phyloP scores from a whole-genome alignment of 2,113 vertebrate species.

The Ia io region DNA sequence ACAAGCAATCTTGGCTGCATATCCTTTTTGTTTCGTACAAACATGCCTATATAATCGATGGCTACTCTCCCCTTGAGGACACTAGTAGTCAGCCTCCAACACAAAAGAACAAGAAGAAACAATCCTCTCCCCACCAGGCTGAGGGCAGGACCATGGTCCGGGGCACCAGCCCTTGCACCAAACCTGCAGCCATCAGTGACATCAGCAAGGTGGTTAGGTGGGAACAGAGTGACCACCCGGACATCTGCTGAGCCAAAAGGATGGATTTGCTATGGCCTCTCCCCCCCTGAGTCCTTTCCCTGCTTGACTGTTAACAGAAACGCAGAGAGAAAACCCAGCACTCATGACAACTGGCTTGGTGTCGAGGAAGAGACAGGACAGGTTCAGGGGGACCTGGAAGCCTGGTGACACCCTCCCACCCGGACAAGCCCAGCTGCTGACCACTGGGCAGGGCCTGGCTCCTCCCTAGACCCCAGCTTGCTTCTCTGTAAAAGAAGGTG shows the following conservation, averaged over 20 bases:
- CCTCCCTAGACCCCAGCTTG: neutral
- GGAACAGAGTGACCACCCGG: neutral
- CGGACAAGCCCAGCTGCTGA: neutral
- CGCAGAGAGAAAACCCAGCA: neutral
- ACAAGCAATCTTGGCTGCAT: neutral
- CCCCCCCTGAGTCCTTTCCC: neutral
- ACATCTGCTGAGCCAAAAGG: neutral
- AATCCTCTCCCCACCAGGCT: neutral
- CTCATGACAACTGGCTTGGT: neutral
- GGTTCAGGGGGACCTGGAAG: neutral
- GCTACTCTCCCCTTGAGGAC: neutral
- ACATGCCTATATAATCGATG: neutral
- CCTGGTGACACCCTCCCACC: neutral
- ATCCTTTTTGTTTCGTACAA: neutral
- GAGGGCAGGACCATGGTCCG: neutral
- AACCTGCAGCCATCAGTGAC: neutral
- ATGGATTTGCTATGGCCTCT: neutral
- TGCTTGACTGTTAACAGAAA: neutral
- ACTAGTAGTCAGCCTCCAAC: neutral
- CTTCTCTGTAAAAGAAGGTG: neutral
- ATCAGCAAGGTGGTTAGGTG: neutral
- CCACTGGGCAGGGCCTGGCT: neutral
- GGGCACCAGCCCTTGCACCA: neutral
- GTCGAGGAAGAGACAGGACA: neutral
- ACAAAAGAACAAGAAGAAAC: neutral